Evolutionary conservation across 2,888 invertebrate genomes (phyloP), one percentile per base, ranked within the genome.

Genomic region (Rotaria sp.): DNA sequence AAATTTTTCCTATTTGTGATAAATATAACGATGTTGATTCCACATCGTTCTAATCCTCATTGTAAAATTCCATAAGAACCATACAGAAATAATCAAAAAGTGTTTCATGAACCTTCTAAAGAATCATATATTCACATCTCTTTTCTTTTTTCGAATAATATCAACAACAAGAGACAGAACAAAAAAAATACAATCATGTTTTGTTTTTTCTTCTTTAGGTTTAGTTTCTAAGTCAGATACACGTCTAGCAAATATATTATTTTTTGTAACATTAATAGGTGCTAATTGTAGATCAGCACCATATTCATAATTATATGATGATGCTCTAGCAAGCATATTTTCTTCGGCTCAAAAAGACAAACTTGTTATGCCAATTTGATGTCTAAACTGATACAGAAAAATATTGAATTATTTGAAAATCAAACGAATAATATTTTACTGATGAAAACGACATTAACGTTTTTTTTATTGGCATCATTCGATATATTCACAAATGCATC

Each of bases 381-480:
- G 98, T 90, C 96, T 92, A 89, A 30, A 88, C 87, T 35, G 57
- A 30, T 30, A 48, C 52, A n/a, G 15, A n/a, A n/a, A n/a, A n/a
- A n/a, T n/a, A n/a, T n/a, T n/a, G n/a, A n/a, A 85, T 85, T 59
- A 87, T 35, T 8, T 2, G 10, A 55, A 48, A 38, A 48, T 35
- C 38, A 75, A 15, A 21, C 35, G 80, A 84, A 11, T 38, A 11
- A 38, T 11, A 35, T 85, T 88, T 87, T 87, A 92, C 92, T 91
- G 94, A 92, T 97, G 98, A 91, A 99, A 97, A 91, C 99, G 99
- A 89, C 97, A 98, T 11, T 99, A 93, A 41, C 99, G 93, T 91
- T 99, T 99, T n/a, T n/a, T 92, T 99, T 97, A 92, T 99, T 98
- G 91, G 97, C 97, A 0, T 98, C 98, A 90, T 99, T 99, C 99